Evolutionary conservation across 2,888 invertebrate genomes (phyloP), one percentile per base, ranked within the genome.

Genomic region (Hybos culiciformis): DNA sequence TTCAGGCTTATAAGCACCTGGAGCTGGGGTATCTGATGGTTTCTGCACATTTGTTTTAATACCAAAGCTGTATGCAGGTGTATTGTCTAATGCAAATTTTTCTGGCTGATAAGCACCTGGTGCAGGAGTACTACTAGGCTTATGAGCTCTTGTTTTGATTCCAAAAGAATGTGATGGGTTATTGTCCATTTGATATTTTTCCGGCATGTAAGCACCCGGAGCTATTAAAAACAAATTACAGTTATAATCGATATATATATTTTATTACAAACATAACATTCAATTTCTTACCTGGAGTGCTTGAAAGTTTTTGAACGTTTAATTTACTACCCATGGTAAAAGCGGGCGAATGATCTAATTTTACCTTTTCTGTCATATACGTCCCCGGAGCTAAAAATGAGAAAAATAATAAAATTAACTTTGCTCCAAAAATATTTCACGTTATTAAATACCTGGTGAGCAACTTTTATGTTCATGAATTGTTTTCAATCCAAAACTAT

Each of bases 241-340:
- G n/a, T n/a, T n/a, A n/a, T n/a, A n/a, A n/a, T n/a, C n/a, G n/a
- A n/a, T n/a, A n/a, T 80, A 57, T 75, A 77, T 53, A 29, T 29
- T 23, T 23, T 29, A 26, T 4, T 3, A 12, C 26, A 26, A 6
- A n/a, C n/a, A n/a, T n/a, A 4, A 26, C 4, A 26, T 3, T 5
- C 4, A 12, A 12, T 18, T 5, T 14, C 8, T 36, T 36, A 36
- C 36, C 36, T 19, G 81, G 81, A 6, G 72, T 75, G 38, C 75
- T 72, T 50, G 58, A 72, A 5, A 70, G 68, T 48, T 73, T 74
- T 5, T 72, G 72, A 3, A 57, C 53, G 24, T 68, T 64, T 15
- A 75, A 72, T 53, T 76, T 77, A 15, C 73, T 70, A 31, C 74
- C 74, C 52, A 82, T 76, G 5, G 75, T 75, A 56, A 66, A 79